Base-by-base conservation (phyloP, 1,140 invertebrate species). In the Solenopsis fugax region DNA sequence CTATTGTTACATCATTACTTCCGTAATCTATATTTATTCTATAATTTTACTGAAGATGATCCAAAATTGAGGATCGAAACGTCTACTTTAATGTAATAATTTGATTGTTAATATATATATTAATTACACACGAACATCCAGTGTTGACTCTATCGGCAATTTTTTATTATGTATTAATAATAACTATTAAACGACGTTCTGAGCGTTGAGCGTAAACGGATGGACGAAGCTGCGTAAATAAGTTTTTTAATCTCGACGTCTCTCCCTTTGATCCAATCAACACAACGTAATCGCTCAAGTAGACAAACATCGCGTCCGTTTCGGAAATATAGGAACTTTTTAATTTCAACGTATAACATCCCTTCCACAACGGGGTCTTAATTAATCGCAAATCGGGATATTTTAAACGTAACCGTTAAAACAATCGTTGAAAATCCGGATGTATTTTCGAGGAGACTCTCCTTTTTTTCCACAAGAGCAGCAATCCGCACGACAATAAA, bases 231-330 rank as follows among this genome's bases (percentile, higher is more conserved):
- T 7, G 41, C 13, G 50, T 4, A 48, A 48, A 18, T 21, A 50
- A 16, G 67, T 34, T 58, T 82, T 48, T 82, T 72, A n/a, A 72
- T 72, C 41, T 34, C 65, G 7, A 69, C 62, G 10, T 58, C 24
- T 58, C 24, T 48, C 29, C 6, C 10, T 48, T 45, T 56, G 78
- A 24, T 5, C 0, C 24, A 29, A 45, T 72, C 12, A 56, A 21
- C 21, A 4, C 37, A 29, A 6, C 16, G 24, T 58, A 58, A 24
- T 41, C 41, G 41, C 41, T 41, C 41, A 5, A 41, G 41, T 41
- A 5, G 41, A 41, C 41, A 5, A 41, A 41, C 41, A 41, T 41
- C 41, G 41, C 41, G 41, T 29, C 29, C 29, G 29, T 29, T 2
- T 29, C 29, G 29, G n/a, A 37, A 37, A 2, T 6, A n/a, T 16